phyloP scores from a whole-genome alignment of 2,888 invertebrate genomes.

The Leptinotarsa peninsularis region DNA sequence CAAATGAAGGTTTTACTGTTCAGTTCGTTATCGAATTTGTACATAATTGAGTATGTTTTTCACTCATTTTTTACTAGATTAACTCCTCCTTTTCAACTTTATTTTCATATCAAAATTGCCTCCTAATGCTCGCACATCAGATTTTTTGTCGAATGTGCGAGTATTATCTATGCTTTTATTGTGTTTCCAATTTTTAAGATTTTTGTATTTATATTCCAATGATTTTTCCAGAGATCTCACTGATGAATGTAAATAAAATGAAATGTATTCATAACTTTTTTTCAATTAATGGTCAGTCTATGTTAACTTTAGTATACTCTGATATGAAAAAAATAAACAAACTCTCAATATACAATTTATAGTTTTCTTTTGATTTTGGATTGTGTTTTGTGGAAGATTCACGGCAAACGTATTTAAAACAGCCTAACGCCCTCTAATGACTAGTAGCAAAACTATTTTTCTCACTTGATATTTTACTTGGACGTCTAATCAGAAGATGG shows the following conservation, averaged over 20 bases:
- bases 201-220: constrained; percentile 61
- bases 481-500: no score
- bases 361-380: constrained; percentile 26
- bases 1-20: background rate
- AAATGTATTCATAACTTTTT: constrained; percentile 56
- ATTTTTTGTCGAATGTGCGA: constrained; percentile 40
- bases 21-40: constrained; percentile 42
- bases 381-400: no score
- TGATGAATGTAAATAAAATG: constrained; percentile 58
- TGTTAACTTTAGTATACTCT: constrained; percentile 64
- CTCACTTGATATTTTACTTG: no score
- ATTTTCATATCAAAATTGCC: constrained; percentile 44
- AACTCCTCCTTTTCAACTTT: constrained; percentile 33
- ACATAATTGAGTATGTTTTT: constrained; percentile 48
- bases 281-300: constrained; percentile 65
- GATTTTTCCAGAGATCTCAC: constrained; percentile 61
- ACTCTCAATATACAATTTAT: constrained; percentile 54
- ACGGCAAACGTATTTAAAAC: no score
- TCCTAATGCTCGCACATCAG: constrained; percentile 40
- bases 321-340: constrained; percentile 62
- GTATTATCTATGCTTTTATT: constrained; percentile 42
- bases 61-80: constrained; percentile 37
- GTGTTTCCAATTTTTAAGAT: constrained; percentile 47
- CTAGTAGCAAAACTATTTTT: no score
- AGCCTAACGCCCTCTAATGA: no score